Evolutionary conservation across 1,140 invertebrate species (phyloP).

Genomic region (Bicyclus anynana): DNA sequence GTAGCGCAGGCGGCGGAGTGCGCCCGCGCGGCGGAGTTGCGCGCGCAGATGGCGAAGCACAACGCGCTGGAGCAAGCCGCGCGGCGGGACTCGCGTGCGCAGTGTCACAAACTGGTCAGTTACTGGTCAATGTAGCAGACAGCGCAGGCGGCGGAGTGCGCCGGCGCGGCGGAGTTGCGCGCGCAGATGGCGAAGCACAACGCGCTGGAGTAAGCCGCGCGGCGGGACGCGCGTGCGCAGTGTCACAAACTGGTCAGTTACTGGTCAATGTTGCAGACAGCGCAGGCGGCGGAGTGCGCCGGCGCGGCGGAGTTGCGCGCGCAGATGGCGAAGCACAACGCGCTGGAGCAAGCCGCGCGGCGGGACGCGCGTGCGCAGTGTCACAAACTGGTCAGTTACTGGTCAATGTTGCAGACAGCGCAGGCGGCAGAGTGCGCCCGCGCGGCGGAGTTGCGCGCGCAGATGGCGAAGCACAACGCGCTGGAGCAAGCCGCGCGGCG

Average conservation of each 20-base stretch:
- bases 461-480: too few relatives aligned
- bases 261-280: background rate
- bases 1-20: constrained; percentile 69
- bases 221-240: constrained; percentile 61
- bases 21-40: constrained; percentile 67
- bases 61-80: constrained; percentile 55
- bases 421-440: too few relatives aligned
- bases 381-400: too few relatives aligned
- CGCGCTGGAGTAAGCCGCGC: constrained; percentile 50
- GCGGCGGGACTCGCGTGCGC: constrained; percentile 59
- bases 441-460: too few relatives aligned
- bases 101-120: constrained; percentile 64
- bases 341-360: too few relatives aligned
- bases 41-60: constrained; percentile 62
- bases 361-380: too few relatives aligned
- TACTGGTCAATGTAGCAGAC: constrained; percentile 26
- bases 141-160: constrained; percentile 67
- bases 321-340: too few relatives aligned
- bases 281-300: too few relatives aligned
- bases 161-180: constrained; percentile 65
- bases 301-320: too few relatives aligned
- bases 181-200: constrained; percentile 34
- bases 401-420: too few relatives aligned
- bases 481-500: too few relatives aligned
- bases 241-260: constrained; percentile 60